These are phyloP conservation scores for Torymus aiolomorphi DNA, from an alignment of 2,888 invertebrate genomes.

Conservation along the genomic window DNA sequence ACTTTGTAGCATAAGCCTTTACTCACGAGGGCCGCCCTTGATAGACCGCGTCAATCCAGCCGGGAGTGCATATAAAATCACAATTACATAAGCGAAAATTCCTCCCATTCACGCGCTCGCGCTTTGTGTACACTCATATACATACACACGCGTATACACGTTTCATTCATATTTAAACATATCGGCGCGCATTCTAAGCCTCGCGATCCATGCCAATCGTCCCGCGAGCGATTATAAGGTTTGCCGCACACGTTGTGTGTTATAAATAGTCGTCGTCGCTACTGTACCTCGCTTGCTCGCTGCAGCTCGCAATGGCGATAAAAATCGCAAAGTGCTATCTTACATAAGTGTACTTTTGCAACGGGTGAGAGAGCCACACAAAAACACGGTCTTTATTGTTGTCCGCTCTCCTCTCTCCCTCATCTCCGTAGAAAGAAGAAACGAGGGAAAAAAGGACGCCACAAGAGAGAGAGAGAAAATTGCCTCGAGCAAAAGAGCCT, in stretches of 20 bases:
- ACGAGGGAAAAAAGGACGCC: too few relatives aligned
- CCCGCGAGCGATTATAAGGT: conserved; percentile 4
- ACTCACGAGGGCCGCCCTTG: conserved; percentile 37
- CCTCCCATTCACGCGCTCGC: conserved; percentile 42
- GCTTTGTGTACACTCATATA: neutral
- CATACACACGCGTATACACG: too few relatives aligned
- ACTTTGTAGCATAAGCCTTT: neutral
- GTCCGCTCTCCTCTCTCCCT: too few relatives aligned
- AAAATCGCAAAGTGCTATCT: neutral
- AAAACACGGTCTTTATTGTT: too few relatives aligned
- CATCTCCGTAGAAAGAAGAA: too few relatives aligned
- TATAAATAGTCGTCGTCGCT: conserved; percentile 5
- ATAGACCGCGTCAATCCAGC: conserved; percentile 39
- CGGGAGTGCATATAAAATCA: conserved; percentile 44
- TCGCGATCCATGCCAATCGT: neutral
- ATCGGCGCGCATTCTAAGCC: too few relatives aligned
- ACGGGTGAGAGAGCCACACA: neutral
- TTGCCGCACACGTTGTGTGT: neutral
- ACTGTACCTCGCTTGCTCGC: neutral
- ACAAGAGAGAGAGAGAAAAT: too few relatives aligned
- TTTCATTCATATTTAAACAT: too few relatives aligned
- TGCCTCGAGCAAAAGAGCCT: too few relatives aligned
- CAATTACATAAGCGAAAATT: conserved; percentile 51
- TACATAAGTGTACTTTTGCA: conserved; percentile 12
- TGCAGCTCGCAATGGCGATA: neutral